Percentiles rank a stretch among this genome's conserved stretches.
These are phyloP conservation scores for Myripristis jacobus DNA, from an alignment of 2,797 vertebrate genomes.

Conservation along the genomic window DNA sequence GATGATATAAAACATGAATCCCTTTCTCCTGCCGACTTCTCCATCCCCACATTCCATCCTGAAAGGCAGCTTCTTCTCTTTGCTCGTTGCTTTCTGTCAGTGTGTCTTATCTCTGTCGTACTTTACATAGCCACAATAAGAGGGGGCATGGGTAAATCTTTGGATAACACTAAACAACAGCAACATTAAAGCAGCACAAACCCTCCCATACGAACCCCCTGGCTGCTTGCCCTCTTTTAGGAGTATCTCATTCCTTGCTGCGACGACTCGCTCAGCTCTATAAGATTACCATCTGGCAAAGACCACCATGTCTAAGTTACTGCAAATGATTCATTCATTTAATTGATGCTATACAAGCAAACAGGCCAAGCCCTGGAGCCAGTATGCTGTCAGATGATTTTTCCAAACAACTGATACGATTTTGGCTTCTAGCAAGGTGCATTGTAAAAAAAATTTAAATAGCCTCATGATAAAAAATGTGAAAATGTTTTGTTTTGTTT, in stretches of 20 bases:
- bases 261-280: conserved; percentile 48
- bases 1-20: not conserved
- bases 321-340: conserved; percentile 66
- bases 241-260: conserved; percentile 37
- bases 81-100: conserved; percentile 30
- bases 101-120: conserved; percentile 15
- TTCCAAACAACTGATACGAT: conserved; percentile 36
- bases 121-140: conserved; percentile 21
- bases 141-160: conserved; percentile 14
- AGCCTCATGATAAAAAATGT: conserved; percentile 24
- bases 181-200: conserved; percentile 33
- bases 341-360: conserved; percentile 64
- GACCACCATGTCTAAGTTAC: conserved; percentile 59
- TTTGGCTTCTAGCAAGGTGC: conserved; percentile 21
- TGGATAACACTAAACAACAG: conserved; percentile 41
- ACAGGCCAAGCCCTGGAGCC: conserved; percentile 51
- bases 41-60: not conserved
- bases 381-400: conserved; percentile 43
- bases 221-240: conserved; percentile 40
- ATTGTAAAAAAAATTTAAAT: conserved; percentile 24
- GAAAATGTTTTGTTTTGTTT: conserved; percentile 13
- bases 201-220: conserved; percentile 31
- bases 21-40: not conserved
- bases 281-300: conserved; percentile 66
- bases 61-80: not conserved